Percentiles rank a stretch among this genome's conserved stretches.
These are phyloP conservation scores for Miichthys miiuy DNA, from an alignment of 2,797 vertebrate species.

Conservation along the genomic window DNA sequence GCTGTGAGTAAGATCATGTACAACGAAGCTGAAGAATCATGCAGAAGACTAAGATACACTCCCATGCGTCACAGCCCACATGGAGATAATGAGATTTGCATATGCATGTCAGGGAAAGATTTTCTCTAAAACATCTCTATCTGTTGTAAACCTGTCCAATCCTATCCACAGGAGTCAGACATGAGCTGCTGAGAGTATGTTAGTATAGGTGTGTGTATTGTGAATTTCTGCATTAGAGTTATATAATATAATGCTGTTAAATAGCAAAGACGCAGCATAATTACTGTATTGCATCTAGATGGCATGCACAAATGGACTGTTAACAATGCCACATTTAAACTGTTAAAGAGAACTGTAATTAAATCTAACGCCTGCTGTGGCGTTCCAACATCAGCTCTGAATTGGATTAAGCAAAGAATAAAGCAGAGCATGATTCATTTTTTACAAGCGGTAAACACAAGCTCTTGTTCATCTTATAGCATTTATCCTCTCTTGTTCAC, in stretches of 20 bases:
- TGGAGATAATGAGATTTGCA: constrained; percentile 31
- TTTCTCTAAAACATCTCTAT: neutral
- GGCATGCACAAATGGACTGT: constrained; percentile 27
- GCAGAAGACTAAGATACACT: neutral
- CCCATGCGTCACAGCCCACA: neutral
- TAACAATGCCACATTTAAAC: constrained; percentile 47
- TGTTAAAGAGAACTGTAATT: constrained; percentile 55
- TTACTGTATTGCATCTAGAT: constrained; percentile 37
- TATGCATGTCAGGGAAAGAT: constrained; percentile 1
- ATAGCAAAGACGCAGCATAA: constrained; percentile 7
- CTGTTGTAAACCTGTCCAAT: neutral
- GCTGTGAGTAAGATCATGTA: neutral
- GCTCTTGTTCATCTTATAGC: constrained; percentile 2
- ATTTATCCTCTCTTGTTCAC: constrained; percentile 10
- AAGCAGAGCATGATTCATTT: constrained; percentile 35
- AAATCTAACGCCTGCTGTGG: constrained; percentile 46
- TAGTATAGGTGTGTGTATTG: neutral
- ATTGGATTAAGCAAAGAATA: constrained; percentile 50
- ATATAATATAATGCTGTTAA: constrained; percentile 17
- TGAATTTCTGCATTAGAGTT: constrained; percentile 15
- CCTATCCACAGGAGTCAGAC: neutral
- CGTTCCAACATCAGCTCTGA: constrained; percentile 43
- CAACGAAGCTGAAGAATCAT: neutral
- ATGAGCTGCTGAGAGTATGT: neutral
- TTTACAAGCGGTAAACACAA: constrained; percentile 11